Base-by-base conservation (phyloP, 2,888 invertebrate species). In the Parascotia fuliginaria region DNA sequence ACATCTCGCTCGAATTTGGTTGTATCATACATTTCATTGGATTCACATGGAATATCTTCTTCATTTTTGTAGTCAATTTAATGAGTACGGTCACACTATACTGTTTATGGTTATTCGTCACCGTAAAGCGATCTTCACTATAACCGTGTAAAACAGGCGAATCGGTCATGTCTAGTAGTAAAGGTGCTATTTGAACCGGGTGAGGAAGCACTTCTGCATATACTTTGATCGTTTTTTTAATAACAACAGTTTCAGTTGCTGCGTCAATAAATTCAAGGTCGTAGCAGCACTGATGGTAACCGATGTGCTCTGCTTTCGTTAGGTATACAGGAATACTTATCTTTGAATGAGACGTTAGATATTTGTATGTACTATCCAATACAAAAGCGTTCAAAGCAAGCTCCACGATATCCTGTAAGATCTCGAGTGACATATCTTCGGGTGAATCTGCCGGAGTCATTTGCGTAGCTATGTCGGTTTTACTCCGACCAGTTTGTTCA, bases 251-350 rank as follows among this genome's bases (percentile, higher is more conserved):
- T 13, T 79, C 64, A 6, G 79, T 78, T 22, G 68, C 40, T 9
- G 68, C 53, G 38, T 85, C 76, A 40, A 55, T 68, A 50, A 88
- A 79, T 38, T 79, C 65, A 16, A 89, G 62, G 50, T 85, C 78
- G 55, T 84, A 91, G 46, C 70, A 79, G 44, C 69, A 64, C 40
- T 90, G 87, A 64, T 90, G 87, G 39, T 64, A 75, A n/a, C 90
- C 90, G 42, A 75, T 75, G 34, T 77, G 64, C 57, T 84, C 83
- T 14, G 70, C 61, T 75, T 86, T 85, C 7, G 72, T 81, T 41
- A 89, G 84, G 60, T 74, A 77, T 12, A 88, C 75, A 15, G 70
- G 59, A 24, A 84, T 70, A 7, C 59, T 63, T 9, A 45, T 58
- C 44, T 70, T 79, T 19, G 79, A 69, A 51, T 71, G 54, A 2